phyloP scores from a whole-genome alignment of 2,113 vertebrate genomes.

The Hippocampus comes region DNA sequence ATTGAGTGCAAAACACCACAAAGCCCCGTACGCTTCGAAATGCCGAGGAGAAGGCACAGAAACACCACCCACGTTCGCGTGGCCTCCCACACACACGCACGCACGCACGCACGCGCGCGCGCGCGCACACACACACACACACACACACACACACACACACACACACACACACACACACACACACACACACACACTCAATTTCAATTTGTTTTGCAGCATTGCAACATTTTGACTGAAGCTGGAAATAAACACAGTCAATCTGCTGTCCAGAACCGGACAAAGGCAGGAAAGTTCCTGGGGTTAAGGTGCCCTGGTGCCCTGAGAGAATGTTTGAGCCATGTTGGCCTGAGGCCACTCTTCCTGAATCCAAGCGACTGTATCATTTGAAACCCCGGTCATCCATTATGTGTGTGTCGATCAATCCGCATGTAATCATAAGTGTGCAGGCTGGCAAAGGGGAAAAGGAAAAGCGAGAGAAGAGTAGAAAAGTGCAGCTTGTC shows the following conservation, averaged over 20 bases:
- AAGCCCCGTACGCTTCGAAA: slow-evolving; percentile 35
- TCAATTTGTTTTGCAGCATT: slow-evolving; percentile 16
- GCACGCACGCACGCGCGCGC: no score
- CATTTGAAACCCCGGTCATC: background rate
- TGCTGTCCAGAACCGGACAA: slow-evolving; percentile 5
- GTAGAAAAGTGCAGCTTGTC: slow-evolving; percentile 65
- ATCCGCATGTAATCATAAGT: background rate
- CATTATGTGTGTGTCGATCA: background rate
- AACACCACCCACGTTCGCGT: slow-evolving; percentile 16
- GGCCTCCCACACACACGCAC: no score
- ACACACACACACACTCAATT: background rate
- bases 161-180: slow-evolving; percentile 38
- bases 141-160: no score
- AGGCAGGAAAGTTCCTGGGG: background rate
- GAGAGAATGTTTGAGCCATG: slow-evolving; percentile 34
- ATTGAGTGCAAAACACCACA: slow-evolving; percentile 17
- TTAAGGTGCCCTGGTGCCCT: slow-evolving; percentile 5
- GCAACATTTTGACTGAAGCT: slow-evolving; percentile 20
- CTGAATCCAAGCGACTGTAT: slow-evolving; percentile 1
- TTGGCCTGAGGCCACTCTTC: slow-evolving; percentile 18
- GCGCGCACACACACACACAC: no score
- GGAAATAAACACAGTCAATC: slow-evolving; percentile 22
- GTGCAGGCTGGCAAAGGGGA: slow-evolving; percentile 18
- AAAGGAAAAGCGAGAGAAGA: slow-evolving; percentile 36
- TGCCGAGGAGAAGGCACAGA: slow-evolving; percentile 45